Evolutionary conservation across 1,140 invertebrate genomes (phyloP), one percentile per base, ranked within the genome.

Genomic region (Habropoda laboriosa): DNA sequence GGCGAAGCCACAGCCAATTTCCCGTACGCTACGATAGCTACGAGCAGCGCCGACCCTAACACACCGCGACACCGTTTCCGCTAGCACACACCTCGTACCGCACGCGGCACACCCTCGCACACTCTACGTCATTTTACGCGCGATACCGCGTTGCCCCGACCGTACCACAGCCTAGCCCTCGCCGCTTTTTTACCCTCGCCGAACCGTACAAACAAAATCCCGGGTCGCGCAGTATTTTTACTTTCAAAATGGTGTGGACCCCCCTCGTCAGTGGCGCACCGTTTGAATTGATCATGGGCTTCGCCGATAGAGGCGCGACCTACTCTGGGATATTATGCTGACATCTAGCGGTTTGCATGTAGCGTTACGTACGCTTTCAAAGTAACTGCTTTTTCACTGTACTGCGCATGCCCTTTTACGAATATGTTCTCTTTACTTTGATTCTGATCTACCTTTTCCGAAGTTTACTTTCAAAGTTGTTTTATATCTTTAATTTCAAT

Each of bases 141-240:
- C 86, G 83, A 81, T 81, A 87, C 86, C 75, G 73, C 77, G 76
- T 77, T 47, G 24, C 55, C 70, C 51, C 73, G 73, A 75, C 57
- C 74, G 55, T 18, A 74, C 66, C 63, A 58, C 78, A 58, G 68
- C 60, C 42, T 63, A 70, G 67, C 66, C 53, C 76, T 64, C 78
- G 47, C 64, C 64, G 53, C 76, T 84, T 82, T 82, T 88, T 83
- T 82, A 74, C 67, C 77, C 77, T 70, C 53, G 67, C 57, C 64
- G 63, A 32, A 68, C 63, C 63, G 72, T 82, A 64, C 75, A 58
- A 85, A 72, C 70, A 87, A 86, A 88, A 85, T 87, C 85, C 85
- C 85, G 85, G 85, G 82, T 88, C 86, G 83, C 82, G 83, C 80
- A 81, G 87, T 90, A 89, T 91, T 90, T 91, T 91, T 91, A 90